Evolutionary conservation across 2,113 vertebrate genomes (phyloP), one percentile per base, ranked within the genome.

Genomic region (Trogon surrucura): DNA sequence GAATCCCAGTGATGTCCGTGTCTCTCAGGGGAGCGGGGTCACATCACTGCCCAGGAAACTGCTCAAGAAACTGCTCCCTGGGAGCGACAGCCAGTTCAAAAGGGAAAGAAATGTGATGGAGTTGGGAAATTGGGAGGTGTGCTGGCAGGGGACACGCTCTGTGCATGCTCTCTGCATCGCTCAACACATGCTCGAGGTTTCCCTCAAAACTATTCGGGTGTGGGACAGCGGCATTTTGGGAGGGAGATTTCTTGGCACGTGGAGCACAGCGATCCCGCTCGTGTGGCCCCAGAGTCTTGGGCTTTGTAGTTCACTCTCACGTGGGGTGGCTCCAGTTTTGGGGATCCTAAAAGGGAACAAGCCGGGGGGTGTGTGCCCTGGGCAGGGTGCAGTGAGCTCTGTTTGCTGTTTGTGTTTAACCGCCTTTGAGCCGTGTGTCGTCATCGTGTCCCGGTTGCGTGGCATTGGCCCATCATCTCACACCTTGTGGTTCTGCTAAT

Each of bases 281-380:
- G 0, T 8, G 26, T 34, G 14, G 22, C 65, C 5, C 6, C 2
- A 9, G 53, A 22, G 15, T 6, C 25, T 23, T 6, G 32, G 57
- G 30, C 27, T 85, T 81, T 0, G 0, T 45, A 4, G 2, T 34
- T 70, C 7, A 2, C 29, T 62, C 5, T 4, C 1, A 0, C 0
- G 0, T 16, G 51, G 57, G 51, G 9, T 1, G 4, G 29, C 38
- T 85, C 29, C 2, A 11, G 29, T 71, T 82, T 81, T 86, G 62
- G 66, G 20, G 61, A 85, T 2, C 9, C 57, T 27, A 11, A 22
- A 38, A 70, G 58, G 13, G 0, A 4, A 14, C 1, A 27, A 60
- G 36, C 18, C 53, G 47, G 62, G 19, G 17, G 22, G n/a, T 2
- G 6, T 34, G 51, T 30, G 77, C 34, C 20, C 32, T 0, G 2